Base-by-base conservation (phyloP, 2,888 invertebrate genomes). In the Drosophila fulvimacula region DNA sequence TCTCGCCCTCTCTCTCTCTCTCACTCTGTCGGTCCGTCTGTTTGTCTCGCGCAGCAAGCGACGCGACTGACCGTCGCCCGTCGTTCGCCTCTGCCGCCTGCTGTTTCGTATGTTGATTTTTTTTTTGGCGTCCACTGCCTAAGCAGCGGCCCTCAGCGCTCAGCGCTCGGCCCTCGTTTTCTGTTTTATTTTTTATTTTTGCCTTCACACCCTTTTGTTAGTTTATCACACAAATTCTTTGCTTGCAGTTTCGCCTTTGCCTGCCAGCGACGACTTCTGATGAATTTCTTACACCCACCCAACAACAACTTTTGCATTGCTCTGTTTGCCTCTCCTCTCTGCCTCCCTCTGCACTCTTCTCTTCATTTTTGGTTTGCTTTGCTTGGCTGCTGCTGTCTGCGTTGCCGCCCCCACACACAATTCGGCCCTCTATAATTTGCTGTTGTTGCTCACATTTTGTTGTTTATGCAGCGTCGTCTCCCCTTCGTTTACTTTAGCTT, bases 221-320 rank as follows among this genome's bases (percentile, higher is more conserved):
- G 79, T 76, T 80, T 76, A 80, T 76, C 80, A 52, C 77, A 78
- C 78, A 77, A 71, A 70, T 69, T 65, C 63, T 67, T 61, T 53
- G 74, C 68, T 71, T 65, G 75, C 68, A 67, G 64, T 66, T 80
- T 53, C 32, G 59, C 48, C 51, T 42, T 38, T 49, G 56, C 57
- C 58, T 41, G 38, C 53, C 36, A 38, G 19, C 41, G 21, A 61
- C 48, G 67, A 76, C 69, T 82, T 88, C 82, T 82, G 82, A 73
- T 60, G 88, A 80, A 88, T 85, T 87, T 81, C 82, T 68, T 88
- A 81, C 89, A 86, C 89, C 83, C 83, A 83, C 83, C 82, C 82
- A 83, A 42, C 73, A 32, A 39, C 46, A 56, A 82, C 72, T 82
- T 82, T 81, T 82, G 88, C 82, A 81, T 72, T 79, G 41, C 52